Conservation (phyloP, 2,113 vertebrate species). For the Saccopteryx leptura region DNA sequence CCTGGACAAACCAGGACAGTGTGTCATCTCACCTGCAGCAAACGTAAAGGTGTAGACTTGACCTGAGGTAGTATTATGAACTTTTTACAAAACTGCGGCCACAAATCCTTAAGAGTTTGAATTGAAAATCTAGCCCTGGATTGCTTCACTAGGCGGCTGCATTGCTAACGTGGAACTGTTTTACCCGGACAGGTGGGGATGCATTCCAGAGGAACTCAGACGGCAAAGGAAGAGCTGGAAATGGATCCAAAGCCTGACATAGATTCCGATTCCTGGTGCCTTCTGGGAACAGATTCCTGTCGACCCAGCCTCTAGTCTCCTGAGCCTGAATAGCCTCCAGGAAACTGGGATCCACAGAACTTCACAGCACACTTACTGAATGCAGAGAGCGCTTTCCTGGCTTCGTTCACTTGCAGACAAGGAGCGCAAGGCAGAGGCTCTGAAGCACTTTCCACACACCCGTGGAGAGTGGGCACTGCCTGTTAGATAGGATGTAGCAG, state of each 20-base stretch:
- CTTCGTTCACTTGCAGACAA: conserved; percentile 89
- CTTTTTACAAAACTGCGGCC: not conserved
- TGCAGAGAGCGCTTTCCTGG: conserved; percentile 90
- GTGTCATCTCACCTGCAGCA: not conserved
- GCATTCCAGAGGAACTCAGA: conserved; percentile 90
- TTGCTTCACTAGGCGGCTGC: not conserved
- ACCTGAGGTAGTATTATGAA: not conserved
- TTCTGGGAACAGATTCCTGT: conserved; percentile 91
- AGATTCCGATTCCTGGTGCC: conserved; percentile 92
- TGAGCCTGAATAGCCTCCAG: conserved; percentile 80
- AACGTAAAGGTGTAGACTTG: not conserved
- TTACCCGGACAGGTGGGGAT: conserved; percentile 86
- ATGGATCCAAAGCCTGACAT: conserved; percentile 90
- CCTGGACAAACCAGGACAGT: not conserved
- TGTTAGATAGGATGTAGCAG: conserved; percentile 88
- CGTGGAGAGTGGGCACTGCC: conserved; percentile 80
- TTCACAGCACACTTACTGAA: conserved; percentile 90
- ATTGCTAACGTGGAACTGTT: conserved; percentile 71
- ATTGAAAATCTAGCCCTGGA: conserved; percentile 9
- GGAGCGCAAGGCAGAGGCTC: conserved; percentile 85
- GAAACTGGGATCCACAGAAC: conserved; percentile 87
- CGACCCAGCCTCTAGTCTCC: conserved; percentile 91
- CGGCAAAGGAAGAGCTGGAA: conserved; percentile 90
- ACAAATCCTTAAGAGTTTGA: not conserved
- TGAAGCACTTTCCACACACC: conserved; percentile 84